phyloP scores from a whole-genome alignment of 1,140 invertebrate species.

The Drosophila jambulina region DNA sequence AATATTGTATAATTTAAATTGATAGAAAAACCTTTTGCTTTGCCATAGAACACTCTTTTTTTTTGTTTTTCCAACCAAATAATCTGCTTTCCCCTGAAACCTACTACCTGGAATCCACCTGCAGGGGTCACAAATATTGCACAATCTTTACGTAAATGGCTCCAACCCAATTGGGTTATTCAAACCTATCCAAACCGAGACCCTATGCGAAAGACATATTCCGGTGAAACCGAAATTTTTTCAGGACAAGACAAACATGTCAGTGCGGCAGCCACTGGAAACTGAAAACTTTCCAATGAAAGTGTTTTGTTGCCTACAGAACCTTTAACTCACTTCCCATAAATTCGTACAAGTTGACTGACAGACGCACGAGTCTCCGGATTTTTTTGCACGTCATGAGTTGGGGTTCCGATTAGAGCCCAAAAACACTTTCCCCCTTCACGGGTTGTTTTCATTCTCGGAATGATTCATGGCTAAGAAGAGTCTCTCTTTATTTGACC shows the following conservation, averaged over 20 bases:
- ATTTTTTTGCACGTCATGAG: slow-evolving; percentile 66
- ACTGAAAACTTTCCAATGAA: slow-evolving; percentile 69
- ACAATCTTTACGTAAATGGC: slow-evolving; percentile 23
- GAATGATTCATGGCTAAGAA: slow-evolving; percentile 42
- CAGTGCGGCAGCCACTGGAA: slow-evolving; percentile 31
- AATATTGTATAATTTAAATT: background rate
- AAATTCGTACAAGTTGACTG: slow-evolving; percentile 76
- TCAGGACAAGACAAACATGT: slow-evolving; percentile 48
- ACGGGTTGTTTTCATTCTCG: slow-evolving; percentile 17
- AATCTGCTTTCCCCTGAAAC: background rate
- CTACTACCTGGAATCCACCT: background rate
- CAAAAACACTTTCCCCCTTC: slow-evolving; percentile 56
- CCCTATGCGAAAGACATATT: slow-evolving; percentile 35
- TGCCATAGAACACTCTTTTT: background rate
- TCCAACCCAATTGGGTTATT: slow-evolving; percentile 20
- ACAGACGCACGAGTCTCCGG: slow-evolving; percentile 48
- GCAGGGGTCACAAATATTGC: background rate
- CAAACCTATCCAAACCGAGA: slow-evolving; percentile 32
- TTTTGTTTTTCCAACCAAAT: too few relatives aligned
- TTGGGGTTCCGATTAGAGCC: slow-evolving; percentile 47
- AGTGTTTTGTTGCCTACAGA: slow-evolving; percentile 43
- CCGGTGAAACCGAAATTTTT: slow-evolving; percentile 35
- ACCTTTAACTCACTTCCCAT: slow-evolving; percentile 45
- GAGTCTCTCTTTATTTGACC: slow-evolving; percentile 60
- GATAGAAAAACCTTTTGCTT: background rate